Percentiles rank a stretch among this genome's conserved stretches.
phyloP scores from a whole-genome alignment of 2,888 invertebrate genomes.

The Elysia crispata region DNA sequence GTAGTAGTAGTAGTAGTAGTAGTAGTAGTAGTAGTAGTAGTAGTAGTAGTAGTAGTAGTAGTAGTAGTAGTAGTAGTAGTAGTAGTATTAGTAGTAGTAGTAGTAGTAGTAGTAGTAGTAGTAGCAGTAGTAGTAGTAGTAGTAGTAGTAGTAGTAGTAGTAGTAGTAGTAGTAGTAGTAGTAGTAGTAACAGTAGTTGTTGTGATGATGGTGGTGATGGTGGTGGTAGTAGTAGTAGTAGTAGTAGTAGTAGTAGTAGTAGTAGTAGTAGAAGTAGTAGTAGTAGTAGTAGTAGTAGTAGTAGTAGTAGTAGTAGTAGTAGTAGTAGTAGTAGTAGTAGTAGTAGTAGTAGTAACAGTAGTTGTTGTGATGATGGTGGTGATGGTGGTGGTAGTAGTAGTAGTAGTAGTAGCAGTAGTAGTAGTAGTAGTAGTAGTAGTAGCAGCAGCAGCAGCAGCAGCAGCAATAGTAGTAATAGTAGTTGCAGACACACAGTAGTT shows the following conservation, averaged over 20 bases:
- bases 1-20: conserved; percentile 27
- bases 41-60: conserved; percentile 32
- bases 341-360: no score
- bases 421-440: conserved; percentile 9
- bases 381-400: not conserved
- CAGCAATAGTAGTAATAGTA: not conserved
- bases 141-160: no score
- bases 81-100: conserved; percentile 21
- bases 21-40: conserved; percentile 32
- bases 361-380: no score
- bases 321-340: not conserved
- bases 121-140: not conserved
- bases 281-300: conserved; percentile 9
- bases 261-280: not conserved
- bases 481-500: no score
- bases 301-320: not conserved
- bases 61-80: conserved; percentile 31
- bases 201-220: no score
- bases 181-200: no score
- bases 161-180: no score
- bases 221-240: no score
- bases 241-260: not conserved
- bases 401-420: conserved; percentile 4
- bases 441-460: not conserved
- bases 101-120: conserved; percentile 28